Conservation (phyloP, 2,797 vertebrate genomes). For the Botia almorhae region DNA sequence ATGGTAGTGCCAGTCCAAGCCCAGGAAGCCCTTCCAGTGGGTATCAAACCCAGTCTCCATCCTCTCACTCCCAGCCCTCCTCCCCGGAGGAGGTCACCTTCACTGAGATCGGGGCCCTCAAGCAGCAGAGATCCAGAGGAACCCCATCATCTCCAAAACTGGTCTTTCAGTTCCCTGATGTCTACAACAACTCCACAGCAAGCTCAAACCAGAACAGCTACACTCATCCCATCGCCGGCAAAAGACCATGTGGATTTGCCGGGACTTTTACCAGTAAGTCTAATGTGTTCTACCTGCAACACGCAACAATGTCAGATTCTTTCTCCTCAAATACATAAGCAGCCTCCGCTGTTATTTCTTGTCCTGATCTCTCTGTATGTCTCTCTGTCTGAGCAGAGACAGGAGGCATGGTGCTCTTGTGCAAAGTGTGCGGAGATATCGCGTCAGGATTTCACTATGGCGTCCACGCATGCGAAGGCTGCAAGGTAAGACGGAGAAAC, state of each 20-base stretch:
- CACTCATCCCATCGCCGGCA: conserved; percentile 72
- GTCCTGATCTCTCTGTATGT: conserved; percentile 32
- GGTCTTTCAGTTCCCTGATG: conserved; percentile 85
- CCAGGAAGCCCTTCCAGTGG: conserved; percentile 81
- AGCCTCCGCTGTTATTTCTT: not conserved
- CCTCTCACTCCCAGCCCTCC: conserved; percentile 76
- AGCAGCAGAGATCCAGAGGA: conserved; percentile 66
- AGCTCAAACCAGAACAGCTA: conserved; percentile 70
- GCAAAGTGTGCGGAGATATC: conserved; percentile 84
- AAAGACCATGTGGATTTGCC: conserved; percentile 75
- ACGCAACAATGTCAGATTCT: not conserved
- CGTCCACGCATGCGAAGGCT: conserved; percentile 84
- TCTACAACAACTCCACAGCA: conserved; percentile 65
- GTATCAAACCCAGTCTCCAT: conserved; percentile 82
- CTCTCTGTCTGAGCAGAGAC: conserved; percentile 71
- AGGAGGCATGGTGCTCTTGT: conserved; percentile 84
- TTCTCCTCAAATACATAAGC: not conserved
- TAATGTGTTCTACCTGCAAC: not conserved
- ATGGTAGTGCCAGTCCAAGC: conserved; percentile 76
- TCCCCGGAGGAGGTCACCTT: conserved; percentile 83
- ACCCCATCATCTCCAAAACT: conserved; percentile 76
- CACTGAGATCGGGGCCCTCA: conserved; percentile 79
- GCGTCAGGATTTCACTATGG: conserved; percentile 86
- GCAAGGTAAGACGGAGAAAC: conserved; percentile 75
- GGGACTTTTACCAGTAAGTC: conserved; percentile 83